Evolutionary conservation across 2,888 invertebrate genomes (phyloP), one percentile per base, ranked within the genome.

Genomic region (Pterobdella sp.): DNA sequence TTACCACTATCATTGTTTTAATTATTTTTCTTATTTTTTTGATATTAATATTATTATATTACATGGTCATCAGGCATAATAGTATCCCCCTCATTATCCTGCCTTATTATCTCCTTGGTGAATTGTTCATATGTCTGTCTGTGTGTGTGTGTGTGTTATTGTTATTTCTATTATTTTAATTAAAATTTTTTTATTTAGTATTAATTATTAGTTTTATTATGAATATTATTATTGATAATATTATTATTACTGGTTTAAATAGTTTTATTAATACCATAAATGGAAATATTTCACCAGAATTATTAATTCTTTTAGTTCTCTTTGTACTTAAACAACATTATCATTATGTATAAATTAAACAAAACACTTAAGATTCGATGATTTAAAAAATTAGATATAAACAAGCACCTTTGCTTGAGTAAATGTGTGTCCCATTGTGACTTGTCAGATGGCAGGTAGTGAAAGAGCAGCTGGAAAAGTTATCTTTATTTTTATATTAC

Each of bases 381-480:
- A 10, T 37, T 14, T 70, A 18, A 37, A 18, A 26, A 36, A 70
- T 70, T 14, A 10, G 31, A 36, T 29, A 42, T 31, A 70, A 52
- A 56, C 29, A 14, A 34, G 4, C 60, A 81, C 81, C 94, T 87
- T 81, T 94, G 92, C 78, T 90, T 89, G 0, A 85, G 79, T 2
- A 94, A 85, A 36, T 88, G 88, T 72, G 87, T 84, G 22, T 88
- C 85, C 90, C 93, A 91, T 74, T 87, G 87, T 66, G 84, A 84
- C 79, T 87, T 88, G 68, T 89, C 88, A 4, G 87, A 84, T 0
- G 92, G 92, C 76, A 95, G 85, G 82, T 94, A 95, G 80, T 92
- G 90, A 49, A 95, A 85, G 69, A 95, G 84, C 31, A 94, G 85
- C 85, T 84, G 77, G 7, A 78, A 29, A 52, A 60, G 32, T 63